Base-by-base conservation (phyloP, 2,797 vertebrate species). In the Sardinella longiceps region DNA sequence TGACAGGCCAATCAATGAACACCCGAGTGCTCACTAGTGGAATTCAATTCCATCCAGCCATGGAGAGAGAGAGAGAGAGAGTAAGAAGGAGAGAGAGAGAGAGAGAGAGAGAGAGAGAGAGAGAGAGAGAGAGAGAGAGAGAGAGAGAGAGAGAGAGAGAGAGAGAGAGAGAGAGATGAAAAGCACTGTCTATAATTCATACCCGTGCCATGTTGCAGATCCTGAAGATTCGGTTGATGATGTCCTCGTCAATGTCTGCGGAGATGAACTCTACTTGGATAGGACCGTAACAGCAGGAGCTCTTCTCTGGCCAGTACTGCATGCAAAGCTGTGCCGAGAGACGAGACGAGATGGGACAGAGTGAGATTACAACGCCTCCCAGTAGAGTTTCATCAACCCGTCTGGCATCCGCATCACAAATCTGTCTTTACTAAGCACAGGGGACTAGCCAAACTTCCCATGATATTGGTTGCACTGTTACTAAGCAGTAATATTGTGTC, bases 181-280 rank as follows among this genome's bases (percentile, higher is more conserved):
- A 30, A 28, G 25, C 2, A 30, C 12, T 70, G 82, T 48, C 6
- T 33, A 70, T 37, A n/a, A 74, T 74, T 37, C 37, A 77, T 92
- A 99, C 98, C 95, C 98, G 93, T 86, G 98, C 98, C 97, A 99
- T 98, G 93, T 99, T 99, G 92, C 98, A 99, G 94, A 99, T 99
- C 91, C 98, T 97, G 93, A 99, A 99, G 96, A 99, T 98, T 80
- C 98, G 95, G 91, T 97, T 98, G 94, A 99, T 99, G 92, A 98
- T 97, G 90, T 99, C 98, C 80, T 99, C 98, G 2, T 99, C 98
- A 0, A 99, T 99, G 91, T 99, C 98, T 5, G 98, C 98, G 0
- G 98, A 99, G 90, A 99, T 98, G 86, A 99, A 99, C 91, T 99
- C 98, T 53, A 99, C 98, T 85, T 99, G 98, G 89, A 99, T 97